phyloP scores from a whole-genome alignment of 2,797 vertebrate genomes.

The Eremophila alpestris region DNA sequence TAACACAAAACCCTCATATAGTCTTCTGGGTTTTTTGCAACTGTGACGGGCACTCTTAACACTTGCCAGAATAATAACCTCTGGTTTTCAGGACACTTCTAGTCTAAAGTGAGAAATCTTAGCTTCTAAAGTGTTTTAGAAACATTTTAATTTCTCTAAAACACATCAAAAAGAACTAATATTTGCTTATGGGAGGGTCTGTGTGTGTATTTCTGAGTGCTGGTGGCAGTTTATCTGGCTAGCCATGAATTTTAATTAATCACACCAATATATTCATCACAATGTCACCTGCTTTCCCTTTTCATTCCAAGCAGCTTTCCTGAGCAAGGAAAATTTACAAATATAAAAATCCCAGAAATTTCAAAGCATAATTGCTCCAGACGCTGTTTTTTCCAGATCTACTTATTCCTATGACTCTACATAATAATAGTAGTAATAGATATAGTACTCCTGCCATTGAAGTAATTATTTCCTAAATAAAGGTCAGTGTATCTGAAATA shows the following conservation, averaged over 20 bases:
- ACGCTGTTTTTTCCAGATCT: neutral
- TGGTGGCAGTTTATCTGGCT: neutral
- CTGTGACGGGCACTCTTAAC: neutral
- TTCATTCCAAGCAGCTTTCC: neutral
- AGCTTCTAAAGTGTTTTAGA: neutral
- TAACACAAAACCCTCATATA: neutral
- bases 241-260: neutral
- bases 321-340: neutral
- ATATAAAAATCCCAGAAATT: neutral
- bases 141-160: neutral
- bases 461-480: neutral
- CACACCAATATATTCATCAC: neutral
- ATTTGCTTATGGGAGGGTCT: neutral
- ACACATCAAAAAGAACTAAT: neutral
- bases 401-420: neutral
- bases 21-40: neutral
- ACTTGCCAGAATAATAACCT: neutral
- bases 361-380: neutral
- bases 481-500: neutral
- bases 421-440: neutral
- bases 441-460: neutral
- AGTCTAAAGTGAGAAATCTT: neutral
- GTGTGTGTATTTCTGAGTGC: neutral
- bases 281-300: neutral
- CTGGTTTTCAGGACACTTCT: neutral